Evolutionary conservation across 2,888 invertebrate genomes (phyloP), one percentile per base, ranked within the genome.

Genomic region (Diaphora mendica): DNA sequence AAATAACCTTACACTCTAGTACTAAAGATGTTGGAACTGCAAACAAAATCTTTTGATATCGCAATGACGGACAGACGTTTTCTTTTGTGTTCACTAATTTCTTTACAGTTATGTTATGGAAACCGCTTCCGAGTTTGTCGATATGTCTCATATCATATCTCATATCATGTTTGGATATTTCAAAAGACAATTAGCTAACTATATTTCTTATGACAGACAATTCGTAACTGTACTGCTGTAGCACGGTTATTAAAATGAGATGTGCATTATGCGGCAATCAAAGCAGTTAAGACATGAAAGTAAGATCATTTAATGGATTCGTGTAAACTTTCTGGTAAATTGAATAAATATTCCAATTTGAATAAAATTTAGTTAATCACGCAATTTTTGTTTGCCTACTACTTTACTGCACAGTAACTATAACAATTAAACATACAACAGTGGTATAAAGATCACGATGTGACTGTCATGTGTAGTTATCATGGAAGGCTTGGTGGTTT

Each of bases 51-150:
- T 78, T 82, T 77, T 73, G 35, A 64, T 75, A 67, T 70, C 73
- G 79, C 89, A 90, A 91, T 89, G 87, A 89, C 78, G 82, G 86
- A 84, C 88, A 86, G 86, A 86, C 87, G 82, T 87, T 85, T 87
- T 88, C 82, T 81, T 44, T 84, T 84, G 82, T 90, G 85, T 87
- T 87, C 86, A 88, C 87, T 91, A 91, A 91, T 91, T 91, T 88
- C 84, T 84, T 77, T 88, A 90, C 93, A 89, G 93, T 91, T 93
- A 93, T 90, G 89, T 90, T 90, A 91, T 91, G 93, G 88, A 92
- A 92, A 91, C 89, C 86, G 90, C 91, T 92, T 92, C 93, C 91
- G 89, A 89, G 85, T 89, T 87, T 88, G 89, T 89, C 84, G 82
- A 79, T 84, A 81, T 73, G 71, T n/a, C n/a, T n/a, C n/a, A n/a